Conservation (phyloP, 2,888 invertebrate species). For the Orthonychiurus folsomi region DNA sequence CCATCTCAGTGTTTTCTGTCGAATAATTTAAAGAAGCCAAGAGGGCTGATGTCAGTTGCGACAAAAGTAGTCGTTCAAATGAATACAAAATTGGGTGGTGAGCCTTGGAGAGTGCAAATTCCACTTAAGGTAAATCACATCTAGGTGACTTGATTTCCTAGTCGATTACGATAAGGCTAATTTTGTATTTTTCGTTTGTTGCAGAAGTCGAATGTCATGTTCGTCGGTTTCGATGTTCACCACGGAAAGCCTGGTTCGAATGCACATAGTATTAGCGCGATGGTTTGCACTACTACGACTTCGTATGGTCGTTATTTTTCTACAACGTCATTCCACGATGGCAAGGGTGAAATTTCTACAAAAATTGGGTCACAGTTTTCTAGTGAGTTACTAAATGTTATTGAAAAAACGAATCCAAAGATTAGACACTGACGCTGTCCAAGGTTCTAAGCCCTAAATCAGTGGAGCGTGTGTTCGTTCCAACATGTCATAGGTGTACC, state of each 20-base stretch:
- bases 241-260: slow-evolving; percentile 13
- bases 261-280: slow-evolving; percentile 20
- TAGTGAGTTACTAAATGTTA: slow-evolving; percentile 17
- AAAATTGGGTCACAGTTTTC: slow-evolving; percentile 16
- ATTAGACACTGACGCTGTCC: no score
- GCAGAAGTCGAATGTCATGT: slow-evolving; percentile 30
- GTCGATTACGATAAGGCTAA: not conserved
- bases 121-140: slow-evolving; percentile 47
- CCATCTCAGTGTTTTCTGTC: not conserved
- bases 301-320: slow-evolving; percentile 23
- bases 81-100: slow-evolving; percentile 65
- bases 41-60: slow-evolving; percentile 29
- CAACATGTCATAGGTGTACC: no score
- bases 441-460: no score
- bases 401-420: no score
- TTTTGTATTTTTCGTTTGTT: slow-evolving; percentile 5
- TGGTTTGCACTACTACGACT: slow-evolving; percentile 22
- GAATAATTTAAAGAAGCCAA: not conserved
- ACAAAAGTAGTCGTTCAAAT: slow-evolving; percentile 52
- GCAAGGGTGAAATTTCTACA: slow-evolving; percentile 17
- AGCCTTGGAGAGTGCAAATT: slow-evolving; percentile 70
- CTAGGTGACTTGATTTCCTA: not conserved
- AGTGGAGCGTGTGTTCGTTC: no score
- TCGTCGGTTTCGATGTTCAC: slow-evolving; percentile 31
- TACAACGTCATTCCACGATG: slow-evolving; percentile 17